Percentiles rank a stretch among this genome's conserved stretches.
These are phyloP conservation scores for Chelidonichthys spinosus DNA, from an alignment of 2,797 vertebrate species.

Conservation along the genomic window DNA sequence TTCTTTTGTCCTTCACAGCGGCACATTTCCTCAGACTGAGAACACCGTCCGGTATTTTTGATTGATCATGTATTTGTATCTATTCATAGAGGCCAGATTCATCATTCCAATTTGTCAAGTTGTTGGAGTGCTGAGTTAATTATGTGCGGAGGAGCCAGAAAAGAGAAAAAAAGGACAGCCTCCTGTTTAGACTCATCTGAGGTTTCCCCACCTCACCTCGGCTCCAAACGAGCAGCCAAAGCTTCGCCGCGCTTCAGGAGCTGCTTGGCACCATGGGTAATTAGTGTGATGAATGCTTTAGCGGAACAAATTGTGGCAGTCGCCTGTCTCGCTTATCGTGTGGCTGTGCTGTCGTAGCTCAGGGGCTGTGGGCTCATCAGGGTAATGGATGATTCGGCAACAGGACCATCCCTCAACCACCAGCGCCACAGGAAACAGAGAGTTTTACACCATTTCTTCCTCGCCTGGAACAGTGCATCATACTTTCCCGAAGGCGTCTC, in stretches of 20 bases:
- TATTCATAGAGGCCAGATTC: slow-evolving; percentile 77
- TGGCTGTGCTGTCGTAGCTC: slow-evolving; percentile 75
- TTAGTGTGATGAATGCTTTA: slow-evolving; percentile 83
- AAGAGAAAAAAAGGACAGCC: slow-evolving; percentile 54
- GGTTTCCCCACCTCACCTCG: slow-evolving; percentile 66
- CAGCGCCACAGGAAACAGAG: slow-evolving; percentile 45
- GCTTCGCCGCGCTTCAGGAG: slow-evolving; percentile 64
- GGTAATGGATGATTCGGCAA: slow-evolving; percentile 78
- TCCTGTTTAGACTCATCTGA: slow-evolving; percentile 73
- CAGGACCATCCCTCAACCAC: slow-evolving; percentile 70
- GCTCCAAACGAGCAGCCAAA: slow-evolving; percentile 71
- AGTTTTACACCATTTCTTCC: slow-evolving; percentile 19
- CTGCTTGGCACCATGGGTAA: slow-evolving; percentile 78
- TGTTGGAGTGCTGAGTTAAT: slow-evolving; percentile 72
- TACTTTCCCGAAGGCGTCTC: neutral
- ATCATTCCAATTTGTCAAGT: slow-evolving; percentile 82
- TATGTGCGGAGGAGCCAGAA: slow-evolving; percentile 62
- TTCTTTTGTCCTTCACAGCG: slow-evolving; percentile 64
- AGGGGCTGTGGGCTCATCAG: slow-evolving; percentile 76
- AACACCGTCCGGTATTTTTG: slow-evolving; percentile 49
- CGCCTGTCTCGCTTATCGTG: slow-evolving; percentile 71
- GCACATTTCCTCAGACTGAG: slow-evolving; percentile 54
- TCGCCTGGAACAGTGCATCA: neutral
- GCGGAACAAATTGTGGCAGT: slow-evolving; percentile 79
- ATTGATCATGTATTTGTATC: slow-evolving; percentile 78